Percentiles rank a stretch among this genome's conserved stretches.
Conservation (phyloP, 1,140 invertebrate species). For the Thrips palmi region DNA sequence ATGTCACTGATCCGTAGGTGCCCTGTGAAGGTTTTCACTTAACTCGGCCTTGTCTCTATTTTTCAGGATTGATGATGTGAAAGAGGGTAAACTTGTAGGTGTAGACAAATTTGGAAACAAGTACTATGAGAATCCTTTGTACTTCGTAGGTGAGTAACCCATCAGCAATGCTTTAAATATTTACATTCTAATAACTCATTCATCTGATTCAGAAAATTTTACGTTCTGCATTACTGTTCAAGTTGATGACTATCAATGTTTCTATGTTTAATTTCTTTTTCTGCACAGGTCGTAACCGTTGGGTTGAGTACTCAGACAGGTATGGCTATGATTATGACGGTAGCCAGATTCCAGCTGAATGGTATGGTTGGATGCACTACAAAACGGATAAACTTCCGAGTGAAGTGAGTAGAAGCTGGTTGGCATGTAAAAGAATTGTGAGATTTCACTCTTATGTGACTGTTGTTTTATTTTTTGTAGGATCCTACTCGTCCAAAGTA, state of each 20-base stretch:
- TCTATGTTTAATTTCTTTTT: no score
- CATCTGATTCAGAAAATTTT: background rate
- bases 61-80: slow-evolving; percentile 68
- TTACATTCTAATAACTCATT: background rate
- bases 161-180: background rate
- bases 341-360: slow-evolving; percentile 81
- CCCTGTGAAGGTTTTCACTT: no score
- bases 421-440: no score
- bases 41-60: no score
- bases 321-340: slow-evolving; percentile 78
- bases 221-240: no score
- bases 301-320: slow-evolving; percentile 73
- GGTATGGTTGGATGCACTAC: slow-evolving; percentile 76
- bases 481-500: slow-evolving; percentile 56
- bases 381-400: slow-evolving; percentile 60
- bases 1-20: no score
- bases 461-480: slow-evolving; percentile 13
- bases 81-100: slow-evolving; percentile 75
- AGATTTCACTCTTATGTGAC: no score
- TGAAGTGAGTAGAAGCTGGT: no score
- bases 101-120: slow-evolving; percentile 90
- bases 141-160: slow-evolving; percentile 63
- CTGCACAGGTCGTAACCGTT: slow-evolving; percentile 72
- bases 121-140: slow-evolving; percentile 83
- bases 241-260: no score